Evolutionary conservation across 53 echinoderm and acorn worm genomes (phyloP), one percentile per base, ranked within the genome.

Genomic region (Patiria pectinifera): DNA sequence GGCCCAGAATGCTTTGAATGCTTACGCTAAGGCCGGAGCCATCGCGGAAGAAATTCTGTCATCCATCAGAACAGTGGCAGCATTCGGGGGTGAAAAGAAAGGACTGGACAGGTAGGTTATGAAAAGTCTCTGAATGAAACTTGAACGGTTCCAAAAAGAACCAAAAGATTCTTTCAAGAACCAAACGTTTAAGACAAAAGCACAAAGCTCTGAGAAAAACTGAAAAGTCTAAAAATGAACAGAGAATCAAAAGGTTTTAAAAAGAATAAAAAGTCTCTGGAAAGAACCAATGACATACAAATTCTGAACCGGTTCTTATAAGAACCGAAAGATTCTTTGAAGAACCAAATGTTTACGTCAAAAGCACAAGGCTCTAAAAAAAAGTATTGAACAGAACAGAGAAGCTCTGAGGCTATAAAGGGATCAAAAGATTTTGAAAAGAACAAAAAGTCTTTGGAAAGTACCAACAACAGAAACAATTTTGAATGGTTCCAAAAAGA

Each of bases 21-120:
- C 95, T 69, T 99, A 99, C 69, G 96, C 97, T 5, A 97, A 95
- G 62, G 99, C 99, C 6, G 99, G 99, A 12, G 94, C 94, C 15
- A 92, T 99, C 1, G 99, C 99, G 0, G 99, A 97, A 87, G 99
- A 99, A 69, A 96, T 96, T 1, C 82, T 99, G 45, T 96, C 97
- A 2, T 91, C 95, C 6, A 96, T 99, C 13, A 83, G 96, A 49
- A 99, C 99, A 15, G 99, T 99, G 35, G 95, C 92, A 4, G 97
- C 99, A 24, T 99, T 99, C 72, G 97, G 97, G n/a, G 99, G 99
- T 4, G 97, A 99, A 80, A 82, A 95, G 49, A 96, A 99, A 62
- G 96, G 97, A 59, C 82, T 94, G 3, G 91, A 96, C 47, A 95
- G 97, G 99, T 99, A 80, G 86, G n/a, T 7, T 47, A 47, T 15